Evolutionary conservation across 2,113 vertebrate genomes (phyloP), one percentile per base, ranked within the genome.

Genomic region (Syrrhaptes paradoxus): DNA sequence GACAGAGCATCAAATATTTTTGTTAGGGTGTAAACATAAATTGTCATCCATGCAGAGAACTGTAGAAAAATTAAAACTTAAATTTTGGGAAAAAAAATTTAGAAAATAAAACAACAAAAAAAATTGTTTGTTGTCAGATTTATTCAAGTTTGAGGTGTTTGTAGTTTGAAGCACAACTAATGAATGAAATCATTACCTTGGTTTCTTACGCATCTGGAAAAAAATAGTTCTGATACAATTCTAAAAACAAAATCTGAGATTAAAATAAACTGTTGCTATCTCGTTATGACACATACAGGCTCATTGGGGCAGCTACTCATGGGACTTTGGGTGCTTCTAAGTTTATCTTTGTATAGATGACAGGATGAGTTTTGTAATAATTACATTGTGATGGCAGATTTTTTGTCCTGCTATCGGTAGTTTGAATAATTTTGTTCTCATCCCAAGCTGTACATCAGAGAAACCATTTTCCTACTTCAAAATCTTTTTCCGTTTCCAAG

Each of bases 1-100:
- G 87, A 91, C 70, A 88, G 87, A 91, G 48, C 78, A 81, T 70
- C 91, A 58, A 46, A 67, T 86, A 91, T 86, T 93, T 80, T 76
- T 83, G 43, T 70, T 52, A 46, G 61, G 14, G 49, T 59, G 13
- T 85, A 84, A 91, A 90, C 65, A 83, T 14, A 83, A 55, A 29
- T 88, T 80, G 38, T 87, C 58, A 84, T 58, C 82, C 25, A 6
- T 32, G 31, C 46, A 78, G 54, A 78, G 41, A 84, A 75, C 34
- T 31, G 31, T 20, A 52, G 48, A 26, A 66, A 89, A 88, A 57
- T 26, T 26, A 6, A 73, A 65, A 34, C 65, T 13, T 61, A 38
- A 43, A 45, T 80, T 13, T 29, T 11, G 4, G n/a, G 13, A 66
- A 70, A 76, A 52, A 52, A 14, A 15, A 13, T 24, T 49, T 49